phyloP scores from a whole-genome alignment of 2,888 invertebrate genomes.

The Pseudeuparius sepicola region DNA sequence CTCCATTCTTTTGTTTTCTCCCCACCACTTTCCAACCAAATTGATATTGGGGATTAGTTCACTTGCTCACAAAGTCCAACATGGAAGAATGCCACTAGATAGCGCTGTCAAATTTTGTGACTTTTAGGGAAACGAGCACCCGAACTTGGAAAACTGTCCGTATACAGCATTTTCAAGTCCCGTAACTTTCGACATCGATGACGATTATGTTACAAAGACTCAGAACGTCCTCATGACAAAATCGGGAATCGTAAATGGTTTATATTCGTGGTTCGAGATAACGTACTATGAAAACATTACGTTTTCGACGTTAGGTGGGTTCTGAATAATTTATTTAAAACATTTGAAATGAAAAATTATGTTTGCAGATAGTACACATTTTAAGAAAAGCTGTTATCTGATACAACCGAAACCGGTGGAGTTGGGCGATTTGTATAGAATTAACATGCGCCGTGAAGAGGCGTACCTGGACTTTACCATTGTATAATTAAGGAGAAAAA shows the following conservation, averaged over 20 bases:
- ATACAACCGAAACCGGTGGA: conserved; percentile 33
- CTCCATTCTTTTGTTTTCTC: no score
- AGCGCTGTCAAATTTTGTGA: no score
- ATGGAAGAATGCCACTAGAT: background rate
- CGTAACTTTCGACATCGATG: conserved; percentile 23
- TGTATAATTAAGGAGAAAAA: no score
- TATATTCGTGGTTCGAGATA: conserved; percentile 48
- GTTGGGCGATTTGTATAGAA: conserved; percentile 32
- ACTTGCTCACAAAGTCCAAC: no score
- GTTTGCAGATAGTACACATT: conserved; percentile 36
- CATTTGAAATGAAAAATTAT: no score
- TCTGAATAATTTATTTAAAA: no score
- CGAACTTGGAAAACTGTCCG: conserved; percentile 41
- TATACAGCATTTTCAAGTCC: conserved; percentile 39
- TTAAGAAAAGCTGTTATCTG: conserved; percentile 41
- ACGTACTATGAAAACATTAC: conserved; percentile 38
- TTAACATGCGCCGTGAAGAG: conserved; percentile 21
- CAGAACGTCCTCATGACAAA: conserved; percentile 29
- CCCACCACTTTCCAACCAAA: no score
- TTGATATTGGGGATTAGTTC: no score
- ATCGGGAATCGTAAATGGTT: conserved; percentile 41
- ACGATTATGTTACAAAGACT: conserved; percentile 20
- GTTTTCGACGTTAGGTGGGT: conserved; percentile 37
- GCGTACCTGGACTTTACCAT: conserved; percentile 23
- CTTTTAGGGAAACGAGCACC: conserved; percentile 43